Conservation (phyloP, 1,140 invertebrate species). For the Drosophila mayri region DNA sequence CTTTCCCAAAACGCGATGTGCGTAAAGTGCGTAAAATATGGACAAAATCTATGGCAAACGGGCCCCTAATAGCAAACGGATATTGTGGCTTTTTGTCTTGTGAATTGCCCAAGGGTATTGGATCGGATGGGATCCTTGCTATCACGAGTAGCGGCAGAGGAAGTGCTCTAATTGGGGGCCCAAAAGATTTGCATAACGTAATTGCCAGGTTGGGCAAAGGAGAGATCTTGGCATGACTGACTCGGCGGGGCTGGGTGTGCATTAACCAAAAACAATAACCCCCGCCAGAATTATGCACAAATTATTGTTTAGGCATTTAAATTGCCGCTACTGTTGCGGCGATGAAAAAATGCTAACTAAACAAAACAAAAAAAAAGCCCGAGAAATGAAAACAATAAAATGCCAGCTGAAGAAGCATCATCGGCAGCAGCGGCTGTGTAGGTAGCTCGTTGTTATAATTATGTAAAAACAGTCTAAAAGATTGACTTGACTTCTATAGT, state of each 20-base stretch:
- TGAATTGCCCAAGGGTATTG: constrained; percentile 22
- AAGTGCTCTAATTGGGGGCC: constrained; percentile 69
- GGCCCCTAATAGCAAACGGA: constrained; percentile 75
- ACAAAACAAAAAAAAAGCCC: constrained; percentile 16
- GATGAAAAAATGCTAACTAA: constrained; percentile 22
- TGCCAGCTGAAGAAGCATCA: constrained; percentile 58
- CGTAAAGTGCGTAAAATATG: constrained; percentile 71
- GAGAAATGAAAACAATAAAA: constrained; percentile 75
- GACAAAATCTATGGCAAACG: constrained; percentile 50
- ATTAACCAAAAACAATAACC: constrained; percentile 81
- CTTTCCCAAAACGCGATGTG: constrained; percentile 60
- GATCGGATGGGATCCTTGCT: constrained; percentile 1
- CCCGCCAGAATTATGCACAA: constrained; percentile 69
- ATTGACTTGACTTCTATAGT: constrained; percentile 77
- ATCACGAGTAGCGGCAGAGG: constrained; percentile 9
- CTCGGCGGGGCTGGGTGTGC: constrained; percentile 44
- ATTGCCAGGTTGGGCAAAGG: constrained; percentile 48
- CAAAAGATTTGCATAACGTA: constrained; percentile 67
- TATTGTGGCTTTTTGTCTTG: constrained; percentile 73
- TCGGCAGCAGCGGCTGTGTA: constrained; percentile 25
- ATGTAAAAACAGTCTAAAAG: constrained; percentile 81
- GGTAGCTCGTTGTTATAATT: constrained; percentile 76
- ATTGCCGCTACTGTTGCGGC: constrained; percentile 51
- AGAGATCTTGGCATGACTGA: constrained; percentile 50
- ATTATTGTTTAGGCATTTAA: constrained; percentile 83